Conservation (phyloP, 1,140 invertebrate species). For the Hyphantria cunea region DNA sequence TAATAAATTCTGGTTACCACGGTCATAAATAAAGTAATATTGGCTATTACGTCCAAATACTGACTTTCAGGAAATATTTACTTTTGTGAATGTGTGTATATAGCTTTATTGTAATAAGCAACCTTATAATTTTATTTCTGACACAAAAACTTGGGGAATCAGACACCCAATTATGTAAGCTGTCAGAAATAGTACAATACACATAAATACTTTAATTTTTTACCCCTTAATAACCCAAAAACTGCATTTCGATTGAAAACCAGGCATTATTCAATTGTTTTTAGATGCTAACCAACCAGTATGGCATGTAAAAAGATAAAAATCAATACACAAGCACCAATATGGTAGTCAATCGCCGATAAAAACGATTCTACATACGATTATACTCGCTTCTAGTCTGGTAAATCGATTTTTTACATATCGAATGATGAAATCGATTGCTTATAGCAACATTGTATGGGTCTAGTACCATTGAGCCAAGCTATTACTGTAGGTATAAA, state of each 20-base stretch:
- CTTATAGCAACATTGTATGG: slow-evolving; percentile 47
- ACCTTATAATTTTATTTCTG: no score
- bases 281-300: slow-evolving; percentile 15
- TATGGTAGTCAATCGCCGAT: slow-evolving; percentile 47
- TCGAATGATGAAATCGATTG: slow-evolving; percentile 46
- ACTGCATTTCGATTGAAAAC: neutral
- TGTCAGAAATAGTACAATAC: no score
- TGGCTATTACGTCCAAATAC: no score
- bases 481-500: slow-evolving; percentile 26
- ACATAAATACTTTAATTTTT: no score
- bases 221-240: no score
- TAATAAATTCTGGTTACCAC: no score
- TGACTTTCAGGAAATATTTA: no score
- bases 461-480: slow-evolving; percentile 14
- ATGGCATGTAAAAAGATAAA: slow-evolving; percentile 36
- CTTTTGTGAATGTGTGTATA: no score
- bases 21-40: no score
- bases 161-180: no score
- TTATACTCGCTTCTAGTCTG: slow-evolving; percentile 43
- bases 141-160: no score
- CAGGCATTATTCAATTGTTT: slow-evolving; percentile 7
- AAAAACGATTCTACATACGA: slow-evolving; percentile 48
- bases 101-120: no score
- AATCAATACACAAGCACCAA: slow-evolving; percentile 41
- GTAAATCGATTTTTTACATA: slow-evolving; percentile 48